A percentile compares a stretch with the other conserved stretches of the same genome.
These are phyloP conservation scores for Prionailurus viverrinus DNA, from an alignment of 2,113 vertebrate species.

Conservation along the genomic window DNA sequence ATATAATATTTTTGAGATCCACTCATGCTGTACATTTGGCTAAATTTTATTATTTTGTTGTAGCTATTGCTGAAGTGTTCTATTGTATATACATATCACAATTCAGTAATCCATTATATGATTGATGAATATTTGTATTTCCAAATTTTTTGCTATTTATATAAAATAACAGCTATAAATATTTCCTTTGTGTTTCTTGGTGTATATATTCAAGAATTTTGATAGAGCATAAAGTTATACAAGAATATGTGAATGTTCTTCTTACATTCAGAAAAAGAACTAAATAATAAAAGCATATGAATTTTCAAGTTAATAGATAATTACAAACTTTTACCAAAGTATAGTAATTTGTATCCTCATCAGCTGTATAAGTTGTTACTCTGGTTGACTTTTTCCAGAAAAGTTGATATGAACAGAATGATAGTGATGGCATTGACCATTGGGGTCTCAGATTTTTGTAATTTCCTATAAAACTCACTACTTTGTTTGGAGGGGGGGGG, in stretches of 20 bases:
- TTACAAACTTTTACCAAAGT: neutral
- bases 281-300: neutral
- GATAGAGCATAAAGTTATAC: neutral
- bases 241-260: neutral
- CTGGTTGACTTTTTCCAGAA: neutral
- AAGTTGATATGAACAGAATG: neutral
- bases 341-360: neutral
- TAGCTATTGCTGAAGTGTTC: neutral
- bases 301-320: neutral
- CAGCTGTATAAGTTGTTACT: neutral
- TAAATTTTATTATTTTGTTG: neutral
- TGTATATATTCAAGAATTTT: neutral
- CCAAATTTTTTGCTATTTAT: neutral
- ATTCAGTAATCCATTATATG: neutral
- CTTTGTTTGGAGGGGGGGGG: neutral
- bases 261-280: neutral
- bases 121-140: neutral
- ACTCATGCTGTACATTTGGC: neutral
- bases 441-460: neutral
- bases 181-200: neutral
- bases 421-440: neutral
- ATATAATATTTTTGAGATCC: neutral
- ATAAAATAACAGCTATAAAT: neutral
- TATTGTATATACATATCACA: neutral
- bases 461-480: neutral